Percentiles rank a stretch among this genome's conserved stretches.
Evolutionary conservation across 2,113 vertebrate genomes (phyloP).

Genomic region (Psittacus erithacus): DNA sequence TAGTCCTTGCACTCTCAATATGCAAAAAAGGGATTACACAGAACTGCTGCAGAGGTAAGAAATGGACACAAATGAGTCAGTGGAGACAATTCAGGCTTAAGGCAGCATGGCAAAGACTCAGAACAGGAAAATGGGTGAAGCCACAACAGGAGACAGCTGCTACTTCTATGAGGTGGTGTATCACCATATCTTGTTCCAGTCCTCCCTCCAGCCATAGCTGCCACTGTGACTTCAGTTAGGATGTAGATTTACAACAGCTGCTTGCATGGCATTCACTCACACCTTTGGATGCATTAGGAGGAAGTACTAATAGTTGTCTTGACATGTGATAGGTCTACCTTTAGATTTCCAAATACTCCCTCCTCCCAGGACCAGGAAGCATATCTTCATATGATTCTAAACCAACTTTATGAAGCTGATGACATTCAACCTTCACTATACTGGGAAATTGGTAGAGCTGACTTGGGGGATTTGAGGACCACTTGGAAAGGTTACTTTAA

Average conservation of each 20-base stretch:
- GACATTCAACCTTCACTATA: not conserved
- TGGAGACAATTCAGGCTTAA: not conserved
- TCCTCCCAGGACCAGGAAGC: not conserved
- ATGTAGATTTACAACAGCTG: not conserved
- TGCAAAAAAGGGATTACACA: not conserved
- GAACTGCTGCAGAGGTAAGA: not conserved
- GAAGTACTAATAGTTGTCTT: not conserved
- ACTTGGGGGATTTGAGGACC: not conserved
- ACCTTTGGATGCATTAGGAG: not conserved
- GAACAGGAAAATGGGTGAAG: not conserved
- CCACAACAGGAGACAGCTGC: not conserved
- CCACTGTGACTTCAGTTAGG: too few species aligned
- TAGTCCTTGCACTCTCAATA: not conserved
- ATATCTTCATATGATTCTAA: not conserved
- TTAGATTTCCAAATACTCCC: not conserved
- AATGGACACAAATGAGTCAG: not conserved
- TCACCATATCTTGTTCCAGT: not conserved
- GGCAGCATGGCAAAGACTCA: not conserved
- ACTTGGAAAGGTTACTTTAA: not conserved
- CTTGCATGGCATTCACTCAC: rapidly evolving
- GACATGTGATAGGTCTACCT: not conserved
- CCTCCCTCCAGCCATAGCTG: not conserved
- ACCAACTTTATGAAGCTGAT: not conserved
- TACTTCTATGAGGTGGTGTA: not conserved
- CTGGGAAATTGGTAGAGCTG: not conserved